Conservation (phyloP, 1,140 invertebrate species). For the Nylanderia fulva region DNA sequence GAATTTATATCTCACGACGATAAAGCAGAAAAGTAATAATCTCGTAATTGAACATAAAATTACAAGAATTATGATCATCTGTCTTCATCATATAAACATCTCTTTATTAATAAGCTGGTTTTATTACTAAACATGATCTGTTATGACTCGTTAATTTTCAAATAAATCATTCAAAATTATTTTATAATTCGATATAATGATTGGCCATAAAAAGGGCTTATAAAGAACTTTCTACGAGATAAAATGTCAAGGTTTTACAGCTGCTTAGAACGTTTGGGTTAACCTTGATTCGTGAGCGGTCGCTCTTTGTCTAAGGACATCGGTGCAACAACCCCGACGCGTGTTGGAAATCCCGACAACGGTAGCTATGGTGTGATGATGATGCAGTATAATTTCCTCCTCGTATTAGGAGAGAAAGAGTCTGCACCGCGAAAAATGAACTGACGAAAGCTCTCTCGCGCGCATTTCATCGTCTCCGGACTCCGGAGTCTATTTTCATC, state of each 20-base stretch:
- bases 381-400: constrained; percentile 34
- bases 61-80: not conserved
- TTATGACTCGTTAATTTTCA: no score
- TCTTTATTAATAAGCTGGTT: not conserved
- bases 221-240: not conserved
- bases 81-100: not conserved
- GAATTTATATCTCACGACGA: no score
- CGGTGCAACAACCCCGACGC: not conserved
- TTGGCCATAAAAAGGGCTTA: not conserved
- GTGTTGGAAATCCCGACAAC: constrained; percentile 21
- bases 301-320: not conserved
- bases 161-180: constrained; percentile 6
- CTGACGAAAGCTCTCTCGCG: constrained; percentile 1
- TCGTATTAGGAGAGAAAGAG: not conserved
- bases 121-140: no score
- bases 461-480: not conserved
- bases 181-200: not conserved
- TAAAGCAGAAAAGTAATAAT: not conserved
- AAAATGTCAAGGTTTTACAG: constrained; percentile 24
- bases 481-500: constrained; percentile 32
- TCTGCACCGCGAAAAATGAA: not conserved
- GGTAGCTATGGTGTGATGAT: constrained; percentile 14
- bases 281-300: not conserved
- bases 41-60: not conserved
- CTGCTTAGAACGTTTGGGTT: not conserved